Conservation (phyloP, 2,797 vertebrate species). For the Cephalopachus bancanus region DNA sequence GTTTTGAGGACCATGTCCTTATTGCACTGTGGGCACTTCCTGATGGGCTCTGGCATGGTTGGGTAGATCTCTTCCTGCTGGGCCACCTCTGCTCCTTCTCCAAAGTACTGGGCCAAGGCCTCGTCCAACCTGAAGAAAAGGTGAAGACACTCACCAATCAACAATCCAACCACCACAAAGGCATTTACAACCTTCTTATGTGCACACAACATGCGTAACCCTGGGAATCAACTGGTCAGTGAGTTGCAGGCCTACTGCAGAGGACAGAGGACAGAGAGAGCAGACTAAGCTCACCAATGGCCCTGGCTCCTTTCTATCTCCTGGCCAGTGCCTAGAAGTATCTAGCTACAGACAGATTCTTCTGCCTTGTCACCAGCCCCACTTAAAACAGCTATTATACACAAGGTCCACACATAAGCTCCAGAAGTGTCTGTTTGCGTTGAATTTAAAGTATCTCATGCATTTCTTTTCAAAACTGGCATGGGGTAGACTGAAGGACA, state of each 20-base stretch:
- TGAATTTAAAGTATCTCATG: neutral
- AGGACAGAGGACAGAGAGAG: neutral
- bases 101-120: conserved; percentile 95
- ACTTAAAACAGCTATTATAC: too few relatives aligned
- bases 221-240: too few relatives aligned
- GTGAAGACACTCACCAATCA: neutral
- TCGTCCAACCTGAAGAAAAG: conserved; percentile 93
- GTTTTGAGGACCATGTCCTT: conserved; percentile 97
- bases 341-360: neutral
- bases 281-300: too few relatives aligned
- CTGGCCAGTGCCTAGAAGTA: neutral
- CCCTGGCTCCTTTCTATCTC: neutral
- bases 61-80: conserved; percentile 92
- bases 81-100: conserved; percentile 89
- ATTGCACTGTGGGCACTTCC: conserved; percentile 95
- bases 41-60: conserved; percentile 90
- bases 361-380: neutral
- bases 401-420: neutral
- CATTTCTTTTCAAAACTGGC: neutral
- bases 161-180: neutral
- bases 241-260: neutral
- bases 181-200: neutral
- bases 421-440: neutral
- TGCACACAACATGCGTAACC: neutral
- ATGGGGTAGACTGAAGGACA: neutral